These are phyloP conservation scores for Noturus placidus DNA, from an alignment of 2,113 vertebrate species.

Conservation along the genomic window DNA sequence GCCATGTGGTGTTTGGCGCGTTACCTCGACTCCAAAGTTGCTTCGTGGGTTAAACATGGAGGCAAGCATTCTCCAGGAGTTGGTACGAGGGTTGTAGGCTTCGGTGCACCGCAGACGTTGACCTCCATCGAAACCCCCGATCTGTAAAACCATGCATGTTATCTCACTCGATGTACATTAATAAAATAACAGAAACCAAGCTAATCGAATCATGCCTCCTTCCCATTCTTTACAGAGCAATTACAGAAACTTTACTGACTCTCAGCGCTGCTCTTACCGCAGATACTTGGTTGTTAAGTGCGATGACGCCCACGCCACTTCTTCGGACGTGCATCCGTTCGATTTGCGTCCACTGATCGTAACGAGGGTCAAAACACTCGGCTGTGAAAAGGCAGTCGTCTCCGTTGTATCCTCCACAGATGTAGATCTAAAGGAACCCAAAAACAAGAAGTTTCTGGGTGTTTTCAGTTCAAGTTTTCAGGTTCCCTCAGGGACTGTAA, in stretches of 20 bases:
- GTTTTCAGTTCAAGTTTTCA: too few species aligned
- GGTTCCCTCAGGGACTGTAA: too few species aligned
- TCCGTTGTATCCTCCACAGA: not conserved
- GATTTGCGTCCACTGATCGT: not conserved
- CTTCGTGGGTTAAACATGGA: constrained; percentile 81
- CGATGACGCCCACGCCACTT: not conserved
- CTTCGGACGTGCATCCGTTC: not conserved
- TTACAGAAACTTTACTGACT: too few species aligned
- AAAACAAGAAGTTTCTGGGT: too few species aligned
- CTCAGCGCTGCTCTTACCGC: not conserved
- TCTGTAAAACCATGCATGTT: too few species aligned
- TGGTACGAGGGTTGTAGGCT: constrained; percentile 67
- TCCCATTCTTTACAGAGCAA: too few species aligned
- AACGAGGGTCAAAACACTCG: not conserved
- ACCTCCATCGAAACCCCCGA: constrained; percentile 72
- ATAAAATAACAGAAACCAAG: too few species aligned
- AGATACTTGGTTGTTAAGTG: not conserved
- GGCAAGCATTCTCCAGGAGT: constrained; percentile 77
- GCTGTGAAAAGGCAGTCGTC: not conserved
- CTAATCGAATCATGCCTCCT: too few species aligned
- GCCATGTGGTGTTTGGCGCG: too few species aligned
- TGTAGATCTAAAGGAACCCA: too few species aligned
- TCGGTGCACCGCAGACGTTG: constrained; percentile 76
- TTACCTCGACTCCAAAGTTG: constrained; percentile 81
- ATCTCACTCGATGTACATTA: too few species aligned